Percentiles rank a stretch among this genome's conserved stretches.
These are phyloP conservation scores for Geopemphigus sp. DNA, from an alignment of 1,140 invertebrate species.

Conservation along the genomic window DNA sequence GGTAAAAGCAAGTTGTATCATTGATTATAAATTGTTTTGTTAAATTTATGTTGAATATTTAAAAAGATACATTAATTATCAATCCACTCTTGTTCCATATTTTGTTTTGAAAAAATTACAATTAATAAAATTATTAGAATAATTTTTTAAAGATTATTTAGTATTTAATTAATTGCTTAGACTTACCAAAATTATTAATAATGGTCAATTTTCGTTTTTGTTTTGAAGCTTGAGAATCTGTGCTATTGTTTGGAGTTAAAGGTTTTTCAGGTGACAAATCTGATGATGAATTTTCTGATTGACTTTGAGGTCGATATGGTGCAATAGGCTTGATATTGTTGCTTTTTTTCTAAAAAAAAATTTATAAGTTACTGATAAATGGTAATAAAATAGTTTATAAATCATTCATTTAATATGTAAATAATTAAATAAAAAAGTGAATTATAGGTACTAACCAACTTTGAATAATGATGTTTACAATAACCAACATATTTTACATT, in stretches of 20 bases:
- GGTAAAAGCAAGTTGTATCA: too few species aligned
- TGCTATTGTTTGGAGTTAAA: background rate
- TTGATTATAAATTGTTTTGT: too few species aligned
- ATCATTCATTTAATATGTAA: too few species aligned
- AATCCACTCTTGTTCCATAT: too few species aligned
- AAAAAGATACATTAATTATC: too few species aligned
- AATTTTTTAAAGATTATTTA: too few species aligned
- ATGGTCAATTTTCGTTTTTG: constrained; percentile 29
- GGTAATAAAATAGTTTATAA: too few species aligned
- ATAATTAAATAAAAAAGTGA: background rate
- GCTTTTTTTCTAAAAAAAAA: constrained; percentile 28
- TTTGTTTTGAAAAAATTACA: too few species aligned
- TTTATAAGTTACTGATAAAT: too few species aligned
- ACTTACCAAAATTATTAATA: constrained; percentile 32
- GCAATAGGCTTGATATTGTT: constrained; percentile 41
- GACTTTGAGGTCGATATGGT: constrained; percentile 33
- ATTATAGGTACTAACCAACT: constrained; percentile 57
- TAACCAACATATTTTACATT: constrained; percentile 98
- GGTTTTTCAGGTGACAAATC: constrained; percentile 31
- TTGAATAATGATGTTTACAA: constrained; percentile 93
- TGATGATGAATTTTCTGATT: constrained; percentile 32
- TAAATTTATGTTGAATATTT: too few species aligned
- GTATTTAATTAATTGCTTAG: too few species aligned
- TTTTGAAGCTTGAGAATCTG: constrained; percentile 30
- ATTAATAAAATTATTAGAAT: too few species aligned